Base-by-base conservation (phyloP, 2,113 vertebrate species). In the Tyrannus savana region DNA sequence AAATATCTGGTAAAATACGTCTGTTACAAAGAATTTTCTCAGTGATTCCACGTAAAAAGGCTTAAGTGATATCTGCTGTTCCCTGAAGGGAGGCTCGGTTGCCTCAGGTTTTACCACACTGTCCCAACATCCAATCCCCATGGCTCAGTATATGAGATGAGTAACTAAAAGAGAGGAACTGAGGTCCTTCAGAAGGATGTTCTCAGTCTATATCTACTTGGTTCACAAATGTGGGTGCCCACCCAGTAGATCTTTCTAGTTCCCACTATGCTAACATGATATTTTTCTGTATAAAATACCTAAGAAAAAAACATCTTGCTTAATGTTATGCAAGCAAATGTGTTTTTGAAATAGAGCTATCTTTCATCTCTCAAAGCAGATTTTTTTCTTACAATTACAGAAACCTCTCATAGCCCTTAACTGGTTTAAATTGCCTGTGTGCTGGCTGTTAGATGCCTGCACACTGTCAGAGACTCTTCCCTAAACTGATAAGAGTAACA, bases 121-220 rank as follows among this genome's bases (percentile, higher is more conserved):
- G 22, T 3, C n/a, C 58, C 19, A 9, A 2, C 0, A 2, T 79
- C 58, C 2, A 1, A 46, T 87, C 33, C 13, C 19, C 6, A 7
- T 24, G 24, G 37, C 49, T 82, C 14, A 4, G 33, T 59, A 3
- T 5, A 47, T 35, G 27, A 44, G 27, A 24, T 41, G 33, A 82
- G 21, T 35, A 53, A 62, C 39, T 69, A 17, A 35, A 71, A 59
- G 24, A 35, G 13, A 77, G 52, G 31, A 67, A 46, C 27, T 28
- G 25, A 62, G 16, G 8, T 81, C 67, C 50, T 68, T 84, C 41
- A 56, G 52, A 87, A 78, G 41, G 30, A 23, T 2, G 2, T 74
- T 53, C 37, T 80, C 56, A 49, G 50, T 71, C 52, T 41, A 2
- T 27, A 30, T 44, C 27, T 67, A 4, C 30, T 56, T 21, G 5